phyloP scores from a whole-genome alignment of 2,113 vertebrate genomes.

The Gobio gobio region DNA sequence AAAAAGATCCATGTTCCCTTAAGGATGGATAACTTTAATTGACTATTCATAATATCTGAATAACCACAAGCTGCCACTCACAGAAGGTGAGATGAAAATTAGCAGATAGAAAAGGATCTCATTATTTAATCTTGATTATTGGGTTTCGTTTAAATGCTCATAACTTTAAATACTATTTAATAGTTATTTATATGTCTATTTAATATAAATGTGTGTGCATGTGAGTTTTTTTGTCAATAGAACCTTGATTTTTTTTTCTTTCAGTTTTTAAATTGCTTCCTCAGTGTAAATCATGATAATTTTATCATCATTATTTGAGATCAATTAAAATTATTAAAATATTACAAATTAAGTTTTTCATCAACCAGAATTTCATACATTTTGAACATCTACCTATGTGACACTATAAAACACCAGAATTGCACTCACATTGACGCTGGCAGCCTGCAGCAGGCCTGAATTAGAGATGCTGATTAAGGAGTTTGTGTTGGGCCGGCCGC shows the following conservation, averaged over 20 bases:
- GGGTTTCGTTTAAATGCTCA: background rate
- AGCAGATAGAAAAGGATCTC: background rate
- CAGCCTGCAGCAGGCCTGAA: constrained; percentile 9
- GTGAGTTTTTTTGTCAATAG: no score
- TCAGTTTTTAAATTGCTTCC: no score
- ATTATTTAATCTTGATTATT: background rate
- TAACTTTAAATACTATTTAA: background rate
- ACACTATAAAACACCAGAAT: constrained; percentile 16
- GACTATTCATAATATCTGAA: background rate
- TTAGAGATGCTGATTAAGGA: constrained; percentile 49
- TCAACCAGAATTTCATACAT: background rate
- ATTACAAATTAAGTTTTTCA: background rate
- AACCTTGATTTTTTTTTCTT: no score
- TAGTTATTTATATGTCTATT: no score
- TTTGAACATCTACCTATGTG: background rate
- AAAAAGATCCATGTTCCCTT: background rate
- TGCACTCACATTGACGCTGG: constrained; percentile 17
- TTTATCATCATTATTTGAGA: background rate
- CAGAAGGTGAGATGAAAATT: background rate
- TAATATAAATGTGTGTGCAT: no score
- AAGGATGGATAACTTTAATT: background rate
- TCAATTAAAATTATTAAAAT: no score
- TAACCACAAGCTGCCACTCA: background rate
- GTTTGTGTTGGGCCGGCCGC: constrained; percentile 17
- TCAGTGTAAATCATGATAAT: no score